Evolutionary conservation across 2,888 invertebrate species (phyloP), one percentile per base, ranked within the genome.

Genomic region (Troides helena): DNA sequence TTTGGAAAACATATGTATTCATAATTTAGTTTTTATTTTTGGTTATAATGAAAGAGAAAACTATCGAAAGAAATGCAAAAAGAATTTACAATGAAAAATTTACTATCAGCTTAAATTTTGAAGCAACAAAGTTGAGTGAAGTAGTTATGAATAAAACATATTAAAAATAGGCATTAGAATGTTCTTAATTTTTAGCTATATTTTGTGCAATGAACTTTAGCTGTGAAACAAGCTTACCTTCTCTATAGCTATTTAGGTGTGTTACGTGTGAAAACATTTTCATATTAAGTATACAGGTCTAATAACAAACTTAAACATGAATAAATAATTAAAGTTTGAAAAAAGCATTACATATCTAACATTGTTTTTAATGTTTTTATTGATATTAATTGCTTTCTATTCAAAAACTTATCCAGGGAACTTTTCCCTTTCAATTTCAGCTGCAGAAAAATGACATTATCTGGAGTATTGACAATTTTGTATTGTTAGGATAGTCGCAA

Each of bases 241-340:
- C 23, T 46, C n/a, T 62, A 66, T 46, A 53, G 63, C 21, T 23
- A 53, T 21, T 43, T 56, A 65, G 53, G 43, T 65, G 46, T 61
- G 36, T 66, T 66, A 65, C 69, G 65, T 69, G 61, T 43, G 53
- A 53, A 62, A 61, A 61, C 69, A 69, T 65, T 69, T 57, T 69
- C 25, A 56, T 25, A 53, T 65, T 21, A 25, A 39, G 57, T 17
- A 57, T 46, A 21, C 57, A 65, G 39, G 7, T 53, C n/a, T 14
- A 30, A 56, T 30, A 50, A 36, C 14, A 21, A 64, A 50, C 17
- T 18, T 56, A 60, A n/a, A 46, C 53, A 64, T 36, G 50, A 59
- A 58, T 59, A 30, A 53, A 64, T 53, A 50, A 2, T 50, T 30
- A 23, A 30, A 59, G 30, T 50, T 50, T 5, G 14, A 50, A 50